phyloP scores from a whole-genome alignment of 2,113 vertebrate genomes.

The Grallaria varia region DNA sequence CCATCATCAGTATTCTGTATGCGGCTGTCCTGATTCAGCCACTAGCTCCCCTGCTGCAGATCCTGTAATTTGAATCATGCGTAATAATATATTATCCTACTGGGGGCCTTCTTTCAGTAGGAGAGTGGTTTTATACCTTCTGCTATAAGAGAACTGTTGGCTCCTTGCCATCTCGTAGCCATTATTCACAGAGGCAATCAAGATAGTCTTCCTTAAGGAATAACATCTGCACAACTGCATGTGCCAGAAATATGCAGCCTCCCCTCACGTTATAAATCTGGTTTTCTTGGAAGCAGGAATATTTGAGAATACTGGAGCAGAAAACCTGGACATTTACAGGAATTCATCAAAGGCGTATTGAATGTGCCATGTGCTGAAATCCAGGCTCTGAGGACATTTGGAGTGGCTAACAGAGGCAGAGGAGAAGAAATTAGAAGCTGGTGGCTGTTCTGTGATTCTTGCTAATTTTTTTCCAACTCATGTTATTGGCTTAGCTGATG shows the following conservation, averaged over 20 bases:
- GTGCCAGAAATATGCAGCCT: slow-evolving; percentile 72
- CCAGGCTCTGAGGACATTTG: not conserved
- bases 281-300: slow-evolving; percentile 72
- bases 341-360: slow-evolving; percentile 45
- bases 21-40: slow-evolving; percentile 77
- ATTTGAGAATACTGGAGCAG: slow-evolving; percentile 59
- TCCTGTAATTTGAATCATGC: slow-evolving; percentile 85
- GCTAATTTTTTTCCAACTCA: not conserved
- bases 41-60: slow-evolving; percentile 80
- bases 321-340: slow-evolving; percentile 44
- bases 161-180: slow-evolving; percentile 68
- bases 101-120: slow-evolving; percentile 80
- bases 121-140: slow-evolving; percentile 79
- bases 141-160: slow-evolving; percentile 79
- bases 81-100: slow-evolving; percentile 86
- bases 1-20: slow-evolving; percentile 82
- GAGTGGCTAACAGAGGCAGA: not conserved
- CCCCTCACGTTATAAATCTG: slow-evolving; percentile 68
- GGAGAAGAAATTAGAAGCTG: not conserved
- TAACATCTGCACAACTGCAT: slow-evolving; percentile 79
- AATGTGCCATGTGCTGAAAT: slow-evolving; percentile 46
- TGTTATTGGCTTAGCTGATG: not conserved
- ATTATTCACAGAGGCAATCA: slow-evolving; percentile 81
- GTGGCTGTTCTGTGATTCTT: not conserved
- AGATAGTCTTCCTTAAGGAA: slow-evolving; percentile 78